Evolutionary conservation across 2,888 invertebrate genomes (phyloP).

Genomic region (Automeris io): DNA sequence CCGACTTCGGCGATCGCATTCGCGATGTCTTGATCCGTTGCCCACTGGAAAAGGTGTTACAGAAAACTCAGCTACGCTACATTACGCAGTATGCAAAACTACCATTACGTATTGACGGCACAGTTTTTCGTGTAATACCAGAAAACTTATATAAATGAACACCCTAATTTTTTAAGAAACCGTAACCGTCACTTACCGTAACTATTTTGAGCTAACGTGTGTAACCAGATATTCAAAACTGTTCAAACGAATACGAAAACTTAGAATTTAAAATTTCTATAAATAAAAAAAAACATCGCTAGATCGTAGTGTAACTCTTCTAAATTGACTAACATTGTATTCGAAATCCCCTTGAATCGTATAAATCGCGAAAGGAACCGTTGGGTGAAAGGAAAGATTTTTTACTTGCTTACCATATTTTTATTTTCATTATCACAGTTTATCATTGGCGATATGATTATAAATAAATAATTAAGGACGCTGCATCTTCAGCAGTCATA

Average conservation of each 20-base stretch:
- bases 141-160: constrained; percentile 16
- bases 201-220: neutral
- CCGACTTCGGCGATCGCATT: constrained; percentile 93
- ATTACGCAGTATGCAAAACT: constrained; percentile 11
- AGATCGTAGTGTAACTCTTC: too few relatives aligned
- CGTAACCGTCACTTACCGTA: neutral
- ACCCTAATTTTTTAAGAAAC: constrained; percentile 4
- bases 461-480: constrained; percentile 38
- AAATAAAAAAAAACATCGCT: too few relatives aligned
- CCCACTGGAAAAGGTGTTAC: constrained; percentile 87
- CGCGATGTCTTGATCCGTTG: constrained; percentile 96
- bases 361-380: constrained; percentile 37
- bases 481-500: constrained; percentile 30
- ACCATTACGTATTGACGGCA: constrained; percentile 9
- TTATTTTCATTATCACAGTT: constrained; percentile 66
- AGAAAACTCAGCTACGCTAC: constrained; percentile 50
- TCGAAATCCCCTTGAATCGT: constrained; percentile 5
- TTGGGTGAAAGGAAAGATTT: constrained; percentile 71
- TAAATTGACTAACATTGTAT: too few relatives aligned
- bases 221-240: too few relatives aligned
- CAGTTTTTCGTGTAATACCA: neutral
- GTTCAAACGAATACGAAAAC: too few relatives aligned
- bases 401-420: constrained; percentile 56
- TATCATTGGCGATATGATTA: constrained; percentile 29
- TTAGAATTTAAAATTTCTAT: too few relatives aligned